Conservation (phyloP, 2,797 vertebrate genomes). For the Pelodytes ibericus region DNA sequence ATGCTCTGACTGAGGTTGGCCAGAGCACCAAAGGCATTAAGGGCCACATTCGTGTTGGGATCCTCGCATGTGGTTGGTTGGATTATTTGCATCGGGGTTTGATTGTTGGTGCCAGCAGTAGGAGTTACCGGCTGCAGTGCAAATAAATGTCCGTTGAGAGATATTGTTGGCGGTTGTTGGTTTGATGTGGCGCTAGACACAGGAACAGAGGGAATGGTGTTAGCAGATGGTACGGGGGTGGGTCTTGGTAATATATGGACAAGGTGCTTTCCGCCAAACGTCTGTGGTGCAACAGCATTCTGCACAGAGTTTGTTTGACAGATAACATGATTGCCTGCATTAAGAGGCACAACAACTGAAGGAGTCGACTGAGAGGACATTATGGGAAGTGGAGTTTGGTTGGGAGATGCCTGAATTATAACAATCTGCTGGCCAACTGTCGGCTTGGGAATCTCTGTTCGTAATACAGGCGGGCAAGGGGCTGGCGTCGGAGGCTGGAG, state of each 20-base stretch:
- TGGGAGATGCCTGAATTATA: conserved; percentile 90
- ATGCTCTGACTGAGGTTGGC: conserved; percentile 97
- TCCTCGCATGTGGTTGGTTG: conserved; percentile 93
- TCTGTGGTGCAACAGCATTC: conserved; percentile 76
- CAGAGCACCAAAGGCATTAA: conserved; percentile 93
- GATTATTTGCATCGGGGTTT: conserved; percentile 90
- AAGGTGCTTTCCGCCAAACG: conserved; percentile 91
- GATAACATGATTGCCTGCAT: conserved; percentile 70
- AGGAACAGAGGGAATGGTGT: conserved; percentile 72
- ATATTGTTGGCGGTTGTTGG: conserved; percentile 91
- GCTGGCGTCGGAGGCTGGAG: conserved; percentile 88
- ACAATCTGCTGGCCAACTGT: conserved; percentile 94
- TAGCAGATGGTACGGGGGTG: conserved; percentile 68
- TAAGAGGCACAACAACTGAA: conserved; percentile 73
- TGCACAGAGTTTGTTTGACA: conserved; percentile 73
- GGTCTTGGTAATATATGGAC: conserved; percentile 95
- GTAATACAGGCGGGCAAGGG: conserved; percentile 79
- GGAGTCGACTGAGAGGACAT: conserved; percentile 80
- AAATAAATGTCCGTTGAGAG: conserved; percentile 95
- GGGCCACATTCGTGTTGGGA: conserved; percentile 90
- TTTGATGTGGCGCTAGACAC: conserved; percentile 71
- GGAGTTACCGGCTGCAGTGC: conserved; percentile 92
- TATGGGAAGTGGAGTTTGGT: conserved; percentile 82
- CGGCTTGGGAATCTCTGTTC: conserved; percentile 85
- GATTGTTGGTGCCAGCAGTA: conserved; percentile 80